Base-by-base conservation (phyloP, 2,888 invertebrate genomes). In the Cyclophora albipunctata region DNA sequence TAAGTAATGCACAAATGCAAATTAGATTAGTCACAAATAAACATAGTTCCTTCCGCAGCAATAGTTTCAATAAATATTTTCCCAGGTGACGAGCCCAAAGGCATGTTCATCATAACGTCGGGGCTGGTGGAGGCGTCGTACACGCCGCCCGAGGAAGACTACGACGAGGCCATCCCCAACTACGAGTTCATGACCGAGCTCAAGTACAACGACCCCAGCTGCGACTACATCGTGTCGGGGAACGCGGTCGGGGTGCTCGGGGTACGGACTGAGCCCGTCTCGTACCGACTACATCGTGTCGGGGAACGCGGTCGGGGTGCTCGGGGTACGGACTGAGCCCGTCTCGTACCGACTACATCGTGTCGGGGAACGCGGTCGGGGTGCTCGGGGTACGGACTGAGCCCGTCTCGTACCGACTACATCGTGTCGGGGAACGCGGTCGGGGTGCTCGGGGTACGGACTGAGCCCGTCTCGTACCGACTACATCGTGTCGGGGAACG, bases 211-310 rank as follows among this genome's bases (percentile, higher is more conserved):
- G 83, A 87, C 3, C 83, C 82, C 0, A 75, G 83, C 37, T 81
- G 82, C 45, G 91, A 92, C 57, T 91, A 89, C 57, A 84, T 92
- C 7, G 90, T 91, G 2, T 89, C 91, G 1, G 92, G 92, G 2
- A 91, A 90, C 49, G 90, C 91, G 5, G 78, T 92, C 33, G 92
- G 92, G 0, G 91, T 92, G 40, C 69, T 92, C 40, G 90, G 91
- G 51, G 84, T 91, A 55, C 66, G 66, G 61, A 50, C 42, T 20
- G 20, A 20, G 20, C 20, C 20, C 20, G 20, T 20, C 20, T 20
- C 20, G 20, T 20, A 20, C 20, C 20, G 20, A 20, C 20, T 20
- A 20, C 20, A 20, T 20, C 20, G 20, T 20, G 20, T 20, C 20
- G 20, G 20, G 20, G 20, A 20, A 20, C 20, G 20, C 20, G 20